phyloP scores from a whole-genome alignment of 2,797 vertebrate species.

The Halcyon badia region DNA sequence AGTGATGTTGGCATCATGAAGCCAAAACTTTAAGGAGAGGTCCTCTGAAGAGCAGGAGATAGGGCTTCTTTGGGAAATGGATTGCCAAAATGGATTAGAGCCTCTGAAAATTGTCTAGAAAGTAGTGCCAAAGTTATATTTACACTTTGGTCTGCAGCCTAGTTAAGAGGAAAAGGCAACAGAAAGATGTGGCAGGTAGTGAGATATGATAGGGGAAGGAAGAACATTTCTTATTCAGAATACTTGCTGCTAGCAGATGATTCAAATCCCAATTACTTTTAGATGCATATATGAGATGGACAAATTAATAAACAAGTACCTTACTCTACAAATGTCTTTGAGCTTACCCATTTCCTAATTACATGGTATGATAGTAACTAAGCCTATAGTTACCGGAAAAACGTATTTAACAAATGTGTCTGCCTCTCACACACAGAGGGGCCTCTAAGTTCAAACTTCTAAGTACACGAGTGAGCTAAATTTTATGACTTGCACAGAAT shows the following conservation, averaged over 20 bases:
- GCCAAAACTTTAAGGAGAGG: background rate
- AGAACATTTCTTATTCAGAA: background rate
- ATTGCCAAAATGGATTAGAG: background rate
- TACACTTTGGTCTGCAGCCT: background rate
- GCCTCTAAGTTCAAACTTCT: background rate
- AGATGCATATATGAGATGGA: background rate
- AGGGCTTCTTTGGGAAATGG: background rate
- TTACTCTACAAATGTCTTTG: background rate
- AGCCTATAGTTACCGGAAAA: background rate
- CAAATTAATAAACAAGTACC: background rate
- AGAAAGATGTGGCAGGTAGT: background rate
- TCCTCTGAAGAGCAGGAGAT: background rate
- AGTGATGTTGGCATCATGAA: background rate
- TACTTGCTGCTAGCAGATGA: background rate
- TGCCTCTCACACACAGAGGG: background rate
- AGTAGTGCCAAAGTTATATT: background rate
- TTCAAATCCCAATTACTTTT: background rate
- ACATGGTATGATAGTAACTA: accelerated
- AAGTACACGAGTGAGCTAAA: background rate
- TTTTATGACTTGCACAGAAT: background rate
- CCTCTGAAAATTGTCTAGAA: background rate
- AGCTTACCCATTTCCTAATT: background rate
- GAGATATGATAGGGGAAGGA: background rate
- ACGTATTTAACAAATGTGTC: background rate
- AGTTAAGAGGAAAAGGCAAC: background rate